Conservation (phyloP, 2,888 invertebrate genomes). For the Elysia crispata region DNA sequence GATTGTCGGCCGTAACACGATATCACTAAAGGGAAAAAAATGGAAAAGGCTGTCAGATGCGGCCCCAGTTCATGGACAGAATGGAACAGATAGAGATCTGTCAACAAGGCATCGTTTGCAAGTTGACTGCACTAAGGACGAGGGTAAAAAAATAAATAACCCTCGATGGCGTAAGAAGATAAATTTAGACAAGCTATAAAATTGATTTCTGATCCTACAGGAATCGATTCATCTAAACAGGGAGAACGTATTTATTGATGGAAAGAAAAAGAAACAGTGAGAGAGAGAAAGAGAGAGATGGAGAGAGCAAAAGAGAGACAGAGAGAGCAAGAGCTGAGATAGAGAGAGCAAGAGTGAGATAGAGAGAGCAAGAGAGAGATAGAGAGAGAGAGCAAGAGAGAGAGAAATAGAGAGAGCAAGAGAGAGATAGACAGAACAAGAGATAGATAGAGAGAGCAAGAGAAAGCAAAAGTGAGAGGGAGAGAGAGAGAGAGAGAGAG, state of each 20-base stretch:
- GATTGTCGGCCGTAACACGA: too few species aligned
- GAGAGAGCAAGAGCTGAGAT: neutral
- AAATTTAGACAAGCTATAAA: too few species aligned
- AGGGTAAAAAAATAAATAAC: too few species aligned
- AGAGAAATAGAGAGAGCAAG: neutral
- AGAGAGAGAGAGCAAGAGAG: neutral
- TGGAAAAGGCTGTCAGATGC: too few species aligned
- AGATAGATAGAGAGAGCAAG: neutral
- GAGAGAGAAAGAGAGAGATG: conserved; percentile 20
- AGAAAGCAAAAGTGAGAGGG: neutral
- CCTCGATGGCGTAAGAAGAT: too few species aligned
- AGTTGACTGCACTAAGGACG: too few species aligned
- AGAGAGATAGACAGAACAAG: neutral
- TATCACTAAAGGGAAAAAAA: too few species aligned
- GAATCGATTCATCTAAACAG: too few species aligned
- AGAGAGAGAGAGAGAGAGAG: neutral
- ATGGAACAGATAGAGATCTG: too few species aligned
- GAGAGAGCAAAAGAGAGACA: conserved; percentile 6
- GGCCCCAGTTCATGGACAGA: too few species aligned
- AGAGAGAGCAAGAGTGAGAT: neutral
- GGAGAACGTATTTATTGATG: neutral
- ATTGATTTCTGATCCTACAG: too few species aligned
- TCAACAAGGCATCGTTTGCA: too few species aligned
- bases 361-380: neutral
- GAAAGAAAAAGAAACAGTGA: neutral